Evolutionary conservation across 2,888 invertebrate species (phyloP).

Genomic region (Volucella zonaria): DNA sequence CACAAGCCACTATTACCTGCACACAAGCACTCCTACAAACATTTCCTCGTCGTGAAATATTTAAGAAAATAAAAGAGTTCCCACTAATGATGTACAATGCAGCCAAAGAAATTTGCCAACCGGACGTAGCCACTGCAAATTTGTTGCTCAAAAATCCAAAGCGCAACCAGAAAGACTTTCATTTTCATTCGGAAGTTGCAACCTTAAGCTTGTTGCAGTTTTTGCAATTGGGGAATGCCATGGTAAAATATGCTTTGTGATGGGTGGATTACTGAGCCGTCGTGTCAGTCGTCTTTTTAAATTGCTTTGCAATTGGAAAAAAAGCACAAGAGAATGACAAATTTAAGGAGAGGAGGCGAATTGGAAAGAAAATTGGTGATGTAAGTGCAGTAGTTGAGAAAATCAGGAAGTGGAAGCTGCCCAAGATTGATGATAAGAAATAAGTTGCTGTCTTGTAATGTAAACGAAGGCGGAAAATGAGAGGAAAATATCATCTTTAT

Average conservation of each 20-base stretch:
- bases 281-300: neutral
- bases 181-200: conserved; percentile 46
- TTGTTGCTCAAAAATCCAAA: conserved; percentile 21
- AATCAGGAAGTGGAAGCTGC: conserved; percentile 39
- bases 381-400: conserved; percentile 29
- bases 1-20: neutral
- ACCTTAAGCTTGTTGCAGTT: conserved; percentile 18
- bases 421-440: conserved; percentile 34
- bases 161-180: conserved; percentile 36
- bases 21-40: conserved; percentile 18
- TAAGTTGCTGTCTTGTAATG: neutral
- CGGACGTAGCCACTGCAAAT: conserved; percentile 2
- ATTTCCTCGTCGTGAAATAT: conserved; percentile 15
- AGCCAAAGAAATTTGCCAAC: conserved; percentile 29
- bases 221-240: conserved; percentile 22
- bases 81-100: neutral
- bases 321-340: conserved; percentile 8
- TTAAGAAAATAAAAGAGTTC: conserved; percentile 3
- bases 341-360: conserved; percentile 5
- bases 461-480: neutral
- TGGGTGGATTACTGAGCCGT: conserved; percentile 1
- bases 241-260: conserved; percentile 10
- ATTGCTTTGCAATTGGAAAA: neutral
- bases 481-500: neutral
- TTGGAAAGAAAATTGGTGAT: conserved; percentile 27